Base-by-base conservation (phyloP, 92 coral and sea anemone genomes). In the Paramuricea clavata region DNA sequence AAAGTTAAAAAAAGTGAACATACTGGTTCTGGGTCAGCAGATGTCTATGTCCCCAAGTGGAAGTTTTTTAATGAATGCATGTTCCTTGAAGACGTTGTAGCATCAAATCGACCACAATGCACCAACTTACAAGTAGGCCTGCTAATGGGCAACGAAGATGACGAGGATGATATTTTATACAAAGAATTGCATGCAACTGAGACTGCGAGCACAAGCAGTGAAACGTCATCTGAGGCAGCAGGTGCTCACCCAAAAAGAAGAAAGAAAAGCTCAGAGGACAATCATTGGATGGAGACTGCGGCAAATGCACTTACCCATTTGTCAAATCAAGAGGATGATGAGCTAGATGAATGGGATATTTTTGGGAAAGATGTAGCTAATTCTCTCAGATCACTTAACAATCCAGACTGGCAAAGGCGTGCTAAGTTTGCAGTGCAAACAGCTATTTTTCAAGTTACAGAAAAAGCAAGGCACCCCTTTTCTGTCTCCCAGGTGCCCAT, bases 21-120 rank as follows among this genome's bases (percentile, higher is more conserved):
- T 8, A 70, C 76, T 33, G 76, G 76, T 13, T 3, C 26, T 70
- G 76, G 76, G 22, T 70, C 49, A 34, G 28, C 21, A 10, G 76
- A 70, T n/a, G 23, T 70, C 3, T 70, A 70, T 70, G 49, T 34
- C 5, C 76, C 76, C 19, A 70, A 70, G 17, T 70, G 76, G 76
- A 70, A 70, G 27, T 70, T 70, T 19, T 70, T 31, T 34, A 19
- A 70, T 70, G 47, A 33, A 22, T 70, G 76, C 28, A 10, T 11
- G 23, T 70, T 70, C 49, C 76, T 70, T 5, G 76, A 41, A 41
- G 76, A 70, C 27, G 76, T 70, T 13, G 50, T 70, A 3, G 44
- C 76, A 31, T 31, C 17, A 34, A 70, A 70, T 19, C 15, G 76
- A 41, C 76, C 76, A 31, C 12, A 44, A 34, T 61, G 30, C 69